phyloP scores from a whole-genome alignment of 2,888 invertebrate species.

The Noctua janthina region DNA sequence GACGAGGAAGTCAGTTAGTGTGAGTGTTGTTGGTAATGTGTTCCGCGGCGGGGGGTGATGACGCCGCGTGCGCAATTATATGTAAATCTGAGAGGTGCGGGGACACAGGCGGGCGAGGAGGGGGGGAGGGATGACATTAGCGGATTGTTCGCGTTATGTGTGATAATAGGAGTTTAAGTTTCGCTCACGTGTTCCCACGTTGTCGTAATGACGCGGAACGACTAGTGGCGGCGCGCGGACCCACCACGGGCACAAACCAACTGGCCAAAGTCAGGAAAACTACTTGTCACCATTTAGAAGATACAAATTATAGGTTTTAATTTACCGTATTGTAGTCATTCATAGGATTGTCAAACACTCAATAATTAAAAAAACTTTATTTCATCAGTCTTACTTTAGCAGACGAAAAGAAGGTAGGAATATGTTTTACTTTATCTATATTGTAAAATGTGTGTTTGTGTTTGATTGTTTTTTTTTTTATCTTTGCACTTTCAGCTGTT shows the following conservation, averaged over 20 bases:
- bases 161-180: slow-evolving; percentile 79
- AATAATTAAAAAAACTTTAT: not conserved
- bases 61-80: slow-evolving; percentile 67
- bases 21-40: slow-evolving; percentile 33
- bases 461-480: not conserved
- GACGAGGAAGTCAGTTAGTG: not conserved
- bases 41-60: slow-evolving; percentile 31
- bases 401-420: not conserved
- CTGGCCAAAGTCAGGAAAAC: not conserved
- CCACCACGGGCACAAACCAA: not conserved
- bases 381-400: not conserved
- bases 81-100: slow-evolving; percentile 63
- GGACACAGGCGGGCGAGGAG: not conserved
- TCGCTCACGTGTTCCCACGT: slow-evolving; percentile 61
- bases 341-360: not conserved
- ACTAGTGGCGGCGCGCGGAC: slow-evolving; percentile 38
- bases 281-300: not conserved
- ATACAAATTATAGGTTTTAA: not conserved
- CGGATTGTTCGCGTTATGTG: slow-evolving; percentile 67
- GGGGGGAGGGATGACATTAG: slow-evolving; percentile 67
- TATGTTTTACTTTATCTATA: not conserved
- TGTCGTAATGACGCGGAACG: slow-evolving; percentile 56
- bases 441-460: not conserved
- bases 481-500: not conserved
- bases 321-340: not conserved